Conservation (phyloP, 2,888 invertebrate genomes). For the Pimpla rufipes region DNA sequence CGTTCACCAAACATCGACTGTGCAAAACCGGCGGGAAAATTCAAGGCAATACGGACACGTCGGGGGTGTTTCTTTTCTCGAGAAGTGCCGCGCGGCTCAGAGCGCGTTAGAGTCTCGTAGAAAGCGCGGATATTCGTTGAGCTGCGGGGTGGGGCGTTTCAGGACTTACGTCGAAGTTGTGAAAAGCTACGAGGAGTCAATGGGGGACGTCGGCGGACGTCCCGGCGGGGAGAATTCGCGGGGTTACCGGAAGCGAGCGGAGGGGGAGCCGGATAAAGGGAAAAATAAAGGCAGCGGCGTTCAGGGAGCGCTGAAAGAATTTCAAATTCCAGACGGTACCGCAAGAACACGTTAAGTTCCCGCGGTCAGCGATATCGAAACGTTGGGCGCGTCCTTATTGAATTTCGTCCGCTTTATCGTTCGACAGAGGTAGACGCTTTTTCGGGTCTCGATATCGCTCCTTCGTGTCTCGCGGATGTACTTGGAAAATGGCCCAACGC, state of each 20-base stretch:
- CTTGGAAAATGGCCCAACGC: background rate
- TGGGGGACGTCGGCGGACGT: slow-evolving; percentile 44
- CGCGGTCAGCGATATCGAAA: slow-evolving; percentile 78
- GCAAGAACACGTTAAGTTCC: slow-evolving; percentile 72
- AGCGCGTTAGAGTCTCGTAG: slow-evolving; percentile 47
- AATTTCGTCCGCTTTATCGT: slow-evolving; percentile 73
- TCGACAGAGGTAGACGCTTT: slow-evolving; percentile 56
- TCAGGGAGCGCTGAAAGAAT: slow-evolving; percentile 55
- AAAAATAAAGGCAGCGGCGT: slow-evolving; percentile 46
- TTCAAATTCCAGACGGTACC: slow-evolving; percentile 58
- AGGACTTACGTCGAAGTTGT: slow-evolving; percentile 42
- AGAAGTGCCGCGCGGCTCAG: slow-evolving; percentile 36
- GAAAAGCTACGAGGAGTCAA: slow-evolving; percentile 52
- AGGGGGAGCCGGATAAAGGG: slow-evolving; percentile 36
- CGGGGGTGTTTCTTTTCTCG: slow-evolving; percentile 50
- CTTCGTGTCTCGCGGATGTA: background rate
- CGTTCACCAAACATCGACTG: slow-evolving; percentile 22
- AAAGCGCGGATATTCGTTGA: slow-evolving; percentile 57
- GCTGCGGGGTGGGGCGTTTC: slow-evolving; percentile 40
- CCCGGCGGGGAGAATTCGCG: slow-evolving; percentile 27
- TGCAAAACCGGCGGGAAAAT: slow-evolving; percentile 43
- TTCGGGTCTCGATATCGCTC: slow-evolving; percentile 18
- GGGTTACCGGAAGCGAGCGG: slow-evolving; percentile 3
- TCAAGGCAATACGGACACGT: slow-evolving; percentile 45
- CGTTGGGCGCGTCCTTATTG: slow-evolving; percentile 74